Evolutionary conservation across 1,140 invertebrate species (phyloP), one percentile per base, ranked within the genome.

Genomic region (Archivesica marissinica): DNA sequence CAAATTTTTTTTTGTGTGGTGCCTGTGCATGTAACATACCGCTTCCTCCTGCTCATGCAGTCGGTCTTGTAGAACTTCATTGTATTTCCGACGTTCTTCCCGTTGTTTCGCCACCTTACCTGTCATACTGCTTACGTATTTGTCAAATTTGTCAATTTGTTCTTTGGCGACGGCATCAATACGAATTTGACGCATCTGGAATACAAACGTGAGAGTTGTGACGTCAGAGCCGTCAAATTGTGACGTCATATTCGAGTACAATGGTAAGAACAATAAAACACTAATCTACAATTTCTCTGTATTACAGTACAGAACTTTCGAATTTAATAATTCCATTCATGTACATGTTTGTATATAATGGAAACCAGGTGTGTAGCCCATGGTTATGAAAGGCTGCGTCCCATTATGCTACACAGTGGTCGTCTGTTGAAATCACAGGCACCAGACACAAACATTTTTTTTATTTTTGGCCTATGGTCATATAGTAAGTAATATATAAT

Each of bases 61-160:
- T 28, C 84, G 61, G 61, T 86, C 83, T 64, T 72, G 66, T 25
- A 89, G 50, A 30, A 68, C 44, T 41, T 89, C 88, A n/a, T 89
- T 82, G 7, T 81, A 61, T 33, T 84, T 86, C 47, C 39, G 64
- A 20, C 86, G 52, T 59, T 86, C 79, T 35, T 89, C 86, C n/a
- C 88, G 61, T 61, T 89, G 88, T 68, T 70, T 68, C 30, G 79
- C 80, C 7, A 89, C 88, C 47, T 89, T 89, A 7, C 50, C 54
- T 39, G 79, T 80, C 68, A 89, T 39, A 39, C 85, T 81, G 61
- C 79, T 76, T 4, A 89, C 86, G 54, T 89, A 89, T 2, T 76
- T 77, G 20, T 89, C 88, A 66, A 87, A 89, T 25, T 83, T 83
- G 1, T 87, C 88, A 47, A 89, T 75, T 68, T 89, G 88, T 52